Evolutionary conservation across 1,140 invertebrate genomes (phyloP).

Genomic region (Nylanderia fulva): DNA sequence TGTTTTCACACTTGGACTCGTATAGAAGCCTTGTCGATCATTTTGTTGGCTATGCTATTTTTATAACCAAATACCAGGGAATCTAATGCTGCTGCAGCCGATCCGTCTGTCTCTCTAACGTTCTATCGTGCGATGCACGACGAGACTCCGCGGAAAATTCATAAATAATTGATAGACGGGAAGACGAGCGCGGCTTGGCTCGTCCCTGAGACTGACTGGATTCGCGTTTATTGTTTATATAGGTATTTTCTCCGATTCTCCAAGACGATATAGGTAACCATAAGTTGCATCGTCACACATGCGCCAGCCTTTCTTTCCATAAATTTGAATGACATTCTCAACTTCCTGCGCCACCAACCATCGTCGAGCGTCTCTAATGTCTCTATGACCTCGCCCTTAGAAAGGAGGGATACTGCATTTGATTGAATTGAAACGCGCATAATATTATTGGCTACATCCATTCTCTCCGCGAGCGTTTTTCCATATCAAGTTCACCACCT

Average conservation of each 20-base stretch:
- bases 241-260: conserved; percentile 64
- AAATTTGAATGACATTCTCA: conserved; percentile 74
- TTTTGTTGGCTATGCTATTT: conserved; percentile 44
- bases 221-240: conserved; percentile 71
- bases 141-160: conserved; percentile 65
- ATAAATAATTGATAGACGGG: conserved; percentile 71
- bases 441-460: conserved; percentile 48
- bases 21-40: not conserved
- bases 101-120: conserved; percentile 36
- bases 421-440: conserved; percentile 60
- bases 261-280: conserved; percentile 53
- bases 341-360: conserved; percentile 66
- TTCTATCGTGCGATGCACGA: conserved; percentile 12
- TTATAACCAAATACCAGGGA: conserved; percentile 49
- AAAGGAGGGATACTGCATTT: conserved; percentile 63
- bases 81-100: conserved; percentile 19
- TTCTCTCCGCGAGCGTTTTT: conserved; percentile 4
- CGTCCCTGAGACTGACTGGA: conserved; percentile 61
- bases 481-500: not conserved
- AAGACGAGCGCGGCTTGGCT: not conserved
- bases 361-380: conserved; percentile 19
- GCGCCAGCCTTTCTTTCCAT: conserved; percentile 68
- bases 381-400: conserved; percentile 72
- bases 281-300: conserved; percentile 63
- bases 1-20: conserved; percentile 18